Conservation (phyloP, 2,797 vertebrate species). For the Amblyopsis hoosieri region DNA sequence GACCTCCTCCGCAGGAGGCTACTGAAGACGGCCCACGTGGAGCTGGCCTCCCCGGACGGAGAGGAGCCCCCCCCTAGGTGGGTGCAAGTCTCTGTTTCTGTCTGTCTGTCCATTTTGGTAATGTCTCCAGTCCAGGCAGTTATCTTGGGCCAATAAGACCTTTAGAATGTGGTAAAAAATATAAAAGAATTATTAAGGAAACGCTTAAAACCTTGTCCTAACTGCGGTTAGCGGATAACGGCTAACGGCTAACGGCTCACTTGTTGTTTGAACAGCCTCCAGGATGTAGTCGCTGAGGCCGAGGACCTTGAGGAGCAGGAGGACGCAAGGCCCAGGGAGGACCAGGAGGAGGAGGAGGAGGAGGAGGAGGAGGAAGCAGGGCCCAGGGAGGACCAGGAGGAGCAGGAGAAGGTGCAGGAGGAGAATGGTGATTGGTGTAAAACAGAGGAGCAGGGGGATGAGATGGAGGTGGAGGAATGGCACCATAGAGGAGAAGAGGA, state of each 20-base stretch:
- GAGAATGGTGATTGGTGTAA: conserved; percentile 8
- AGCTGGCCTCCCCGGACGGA: conserved; percentile 65
- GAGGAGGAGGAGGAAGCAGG: conserved; percentile 7
- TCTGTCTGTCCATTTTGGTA: not conserved
- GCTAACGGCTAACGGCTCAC: not conserved
- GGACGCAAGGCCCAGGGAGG: not conserved
- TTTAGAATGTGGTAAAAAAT: not conserved
- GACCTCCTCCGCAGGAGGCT: conserved; percentile 63
- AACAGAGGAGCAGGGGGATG: conserved; percentile 2
- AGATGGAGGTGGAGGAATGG: conserved; percentile 23
- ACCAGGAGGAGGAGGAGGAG: conserved; percentile 10
- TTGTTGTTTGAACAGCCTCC: conserved; percentile 33
- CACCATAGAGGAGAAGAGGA: conserved; percentile 27
- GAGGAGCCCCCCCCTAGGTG: conserved; percentile 64
- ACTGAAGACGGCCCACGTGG: conserved; percentile 68
- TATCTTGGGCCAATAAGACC: too few species aligned
- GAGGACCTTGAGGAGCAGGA: conserved; percentile 12
- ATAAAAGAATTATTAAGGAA: too few species aligned
- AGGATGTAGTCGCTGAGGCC: conserved; percentile 23
- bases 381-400: not conserved
- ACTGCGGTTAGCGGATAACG: too few species aligned
- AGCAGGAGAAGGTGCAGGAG: conserved; percentile 12
- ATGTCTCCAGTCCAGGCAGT: too few species aligned
- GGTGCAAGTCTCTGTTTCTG: not conserved
- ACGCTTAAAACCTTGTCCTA: too few species aligned